Evolutionary conservation across 2,888 invertebrate species (phyloP).

Genomic region (Phasia obesa): DNA sequence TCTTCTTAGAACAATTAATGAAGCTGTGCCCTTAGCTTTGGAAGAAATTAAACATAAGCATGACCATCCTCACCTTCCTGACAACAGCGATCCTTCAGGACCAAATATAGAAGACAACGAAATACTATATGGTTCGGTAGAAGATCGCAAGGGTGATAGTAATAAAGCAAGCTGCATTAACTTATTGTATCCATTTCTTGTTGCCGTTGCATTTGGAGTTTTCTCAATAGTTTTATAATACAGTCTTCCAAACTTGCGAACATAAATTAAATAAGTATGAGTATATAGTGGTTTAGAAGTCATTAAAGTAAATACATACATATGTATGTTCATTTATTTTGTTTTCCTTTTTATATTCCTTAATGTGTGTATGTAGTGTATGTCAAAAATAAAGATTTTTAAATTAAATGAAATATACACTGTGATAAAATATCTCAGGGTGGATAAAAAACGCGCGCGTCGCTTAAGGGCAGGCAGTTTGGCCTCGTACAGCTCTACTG

Average conservation of each 20-base stretch:
- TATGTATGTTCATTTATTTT: too few species aligned
- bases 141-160: slow-evolving; percentile 75
- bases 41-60: slow-evolving; percentile 83
- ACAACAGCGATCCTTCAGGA: slow-evolving; percentile 18
- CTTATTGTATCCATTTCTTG: slow-evolving; percentile 33
- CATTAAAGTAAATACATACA: background rate
- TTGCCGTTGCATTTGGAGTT: slow-evolving; percentile 33
- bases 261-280: background rate
- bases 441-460: too few species aligned
- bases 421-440: too few species aligned
- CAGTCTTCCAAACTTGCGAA: too few species aligned
- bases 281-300: background rate
- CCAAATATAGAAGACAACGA: slow-evolving; percentile 79
- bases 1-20: slow-evolving; percentile 88
- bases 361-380: too few species aligned
- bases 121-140: slow-evolving; percentile 80
- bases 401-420: too few species aligned
- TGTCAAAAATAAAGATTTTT: too few species aligned
- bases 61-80: slow-evolving; percentile 80
- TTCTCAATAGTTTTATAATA: slow-evolving; percentile 50
- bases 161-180: slow-evolving; percentile 53
- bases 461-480: too few species aligned
- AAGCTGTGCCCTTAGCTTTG: slow-evolving; percentile 84
- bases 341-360: too few species aligned
- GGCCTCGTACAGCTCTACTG: too few species aligned